Evolutionary conservation across 2,113 vertebrate genomes (phyloP).

Genomic region (Tretioscincus oriximinensis): DNA sequence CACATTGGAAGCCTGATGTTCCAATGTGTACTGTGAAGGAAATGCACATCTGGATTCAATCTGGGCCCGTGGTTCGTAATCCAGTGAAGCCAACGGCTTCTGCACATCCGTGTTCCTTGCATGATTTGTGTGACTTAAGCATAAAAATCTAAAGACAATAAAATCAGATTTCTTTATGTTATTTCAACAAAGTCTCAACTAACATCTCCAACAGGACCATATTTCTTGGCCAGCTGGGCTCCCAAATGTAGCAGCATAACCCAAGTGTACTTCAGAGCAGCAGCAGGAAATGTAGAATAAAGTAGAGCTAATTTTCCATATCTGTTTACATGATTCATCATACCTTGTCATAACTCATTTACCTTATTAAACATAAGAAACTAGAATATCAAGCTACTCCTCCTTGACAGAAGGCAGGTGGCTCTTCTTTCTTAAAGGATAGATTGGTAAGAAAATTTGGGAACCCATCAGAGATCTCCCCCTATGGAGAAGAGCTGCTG

Average conservation of each 20-base stretch:
- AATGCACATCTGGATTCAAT: background rate
- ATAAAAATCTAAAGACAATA: background rate
- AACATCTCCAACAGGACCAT: slow-evolving; percentile 41
- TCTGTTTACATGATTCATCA: slow-evolving; percentile 9
- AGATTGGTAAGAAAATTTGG: slow-evolving; percentile 12
- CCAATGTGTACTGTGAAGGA: background rate
- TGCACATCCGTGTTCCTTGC: background rate
- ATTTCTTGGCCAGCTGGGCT: slow-evolving; percentile 61
- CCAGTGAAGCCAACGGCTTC: background rate
- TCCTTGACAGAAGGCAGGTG: slow-evolving; percentile 43
- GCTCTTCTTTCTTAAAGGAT: slow-evolving; percentile 25
- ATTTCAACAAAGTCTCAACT: slow-evolving; percentile 3
- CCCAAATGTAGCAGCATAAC: slow-evolving; percentile 31
- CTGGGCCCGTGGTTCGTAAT: background rate
- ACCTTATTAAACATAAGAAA: slow-evolving; percentile 30
- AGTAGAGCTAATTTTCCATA: slow-evolving; percentile 33
- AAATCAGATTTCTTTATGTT: background rate
- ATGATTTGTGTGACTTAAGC: background rate
- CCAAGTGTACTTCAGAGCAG: slow-evolving; percentile 16
- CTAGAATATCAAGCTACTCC: background rate
- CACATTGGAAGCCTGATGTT: background rate
- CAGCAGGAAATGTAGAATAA: slow-evolving; percentile 30
- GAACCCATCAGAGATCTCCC: slow-evolving; percentile 29
- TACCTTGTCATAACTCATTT: slow-evolving; percentile 29
- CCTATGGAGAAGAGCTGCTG: slow-evolving; percentile 57